These are phyloP conservation scores for Eucera pruinosa DNA, from an alignment of 2,888 invertebrate genomes.

Conservation along the genomic window DNA sequence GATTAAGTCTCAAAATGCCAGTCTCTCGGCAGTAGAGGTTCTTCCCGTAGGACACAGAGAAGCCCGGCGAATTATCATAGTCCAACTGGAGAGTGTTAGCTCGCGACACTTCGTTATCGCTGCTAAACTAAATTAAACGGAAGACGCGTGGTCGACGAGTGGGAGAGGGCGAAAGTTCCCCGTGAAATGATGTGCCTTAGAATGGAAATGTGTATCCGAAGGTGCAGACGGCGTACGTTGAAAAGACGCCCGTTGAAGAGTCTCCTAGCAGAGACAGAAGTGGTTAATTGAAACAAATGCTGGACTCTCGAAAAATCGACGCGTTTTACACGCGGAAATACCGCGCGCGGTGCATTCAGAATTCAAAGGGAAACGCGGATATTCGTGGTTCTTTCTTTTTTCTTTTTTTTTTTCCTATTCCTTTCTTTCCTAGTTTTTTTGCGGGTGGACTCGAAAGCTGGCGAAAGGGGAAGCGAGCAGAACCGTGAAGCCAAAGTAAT, in stretches of 20 bases:
- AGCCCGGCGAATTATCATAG: constrained; percentile 40
- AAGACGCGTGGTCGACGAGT: constrained; percentile 2
- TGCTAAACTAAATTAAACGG: constrained; percentile 46
- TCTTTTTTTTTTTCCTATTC: background rate
- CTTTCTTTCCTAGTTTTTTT: no score
- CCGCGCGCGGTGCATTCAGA: background rate
- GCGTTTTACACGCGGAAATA: background rate
- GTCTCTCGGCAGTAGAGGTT: constrained; percentile 13
- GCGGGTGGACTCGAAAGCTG: background rate
- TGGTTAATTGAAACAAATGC: constrained; percentile 9
- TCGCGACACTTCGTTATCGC: constrained; percentile 45
- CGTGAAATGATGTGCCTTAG: background rate
- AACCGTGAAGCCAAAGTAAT: constrained; percentile 21
- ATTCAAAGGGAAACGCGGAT: constrained; percentile 1
- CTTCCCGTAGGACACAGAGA: constrained; percentile 1
- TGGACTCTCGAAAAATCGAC: background rate
- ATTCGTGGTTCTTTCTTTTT: background rate
- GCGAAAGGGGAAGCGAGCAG: background rate
- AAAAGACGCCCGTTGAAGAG: background rate
- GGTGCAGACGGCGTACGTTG: background rate
- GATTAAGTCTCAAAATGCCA: constrained; percentile 42
- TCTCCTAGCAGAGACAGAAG: no score
- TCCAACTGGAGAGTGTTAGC: constrained; percentile 26
- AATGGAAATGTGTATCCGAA: background rate
- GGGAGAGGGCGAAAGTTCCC: constrained; percentile 1